Base-by-base conservation (phyloP, 2,113 vertebrate genomes). In the Dissostichus mawsoni region DNA sequence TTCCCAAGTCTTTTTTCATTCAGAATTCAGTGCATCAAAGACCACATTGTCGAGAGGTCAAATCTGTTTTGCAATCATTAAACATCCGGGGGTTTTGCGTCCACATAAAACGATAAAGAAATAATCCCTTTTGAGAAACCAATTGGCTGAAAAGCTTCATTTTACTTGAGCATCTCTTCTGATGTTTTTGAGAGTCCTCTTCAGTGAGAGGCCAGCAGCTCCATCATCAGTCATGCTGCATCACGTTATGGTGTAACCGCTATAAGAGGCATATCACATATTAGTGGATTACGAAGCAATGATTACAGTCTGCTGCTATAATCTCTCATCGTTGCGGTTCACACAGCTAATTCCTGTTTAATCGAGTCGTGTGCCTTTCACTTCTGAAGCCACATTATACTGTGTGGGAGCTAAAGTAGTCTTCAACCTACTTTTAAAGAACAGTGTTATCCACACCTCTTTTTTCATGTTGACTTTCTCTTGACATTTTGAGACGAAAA, bases 251-350 rank as follows among this genome's bases (percentile, higher is more conserved):
- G 64, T 80, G 77, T 61, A 55, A 77, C 61, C 44, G 29, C 81
- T 62, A 48, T 75, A 62, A 79, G 70, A 89, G 55, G 71, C 71
- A 72, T 67, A 74, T 73, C 62, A 36, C 82, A 87, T 70, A 85
- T 86, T 76, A 90, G 80, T 82, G 85, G 72, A 86, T 90, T 82
- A 78, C 83, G 70, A 82, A 76, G 82, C 81, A 18, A 66, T 85
- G 81, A 91, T 89, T 89, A 84, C 73, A 76, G 82, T 85, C 80
- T 73, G 77, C 84, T 80, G 69, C 71, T 70, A 44, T 91, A 79
- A 89, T 90, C 85, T 88, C 76, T 87, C 78, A 70, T 88, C 79
- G 59, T 70, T 86, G 58, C 55, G 29, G 76, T 90, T 87, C 76
- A 57, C 10, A 59, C 62, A 71, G 83, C 81, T 87, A 87, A 93